Evolutionary conservation across 2,888 invertebrate genomes (phyloP).

Genomic region (Lithophane ornitopus): DNA sequence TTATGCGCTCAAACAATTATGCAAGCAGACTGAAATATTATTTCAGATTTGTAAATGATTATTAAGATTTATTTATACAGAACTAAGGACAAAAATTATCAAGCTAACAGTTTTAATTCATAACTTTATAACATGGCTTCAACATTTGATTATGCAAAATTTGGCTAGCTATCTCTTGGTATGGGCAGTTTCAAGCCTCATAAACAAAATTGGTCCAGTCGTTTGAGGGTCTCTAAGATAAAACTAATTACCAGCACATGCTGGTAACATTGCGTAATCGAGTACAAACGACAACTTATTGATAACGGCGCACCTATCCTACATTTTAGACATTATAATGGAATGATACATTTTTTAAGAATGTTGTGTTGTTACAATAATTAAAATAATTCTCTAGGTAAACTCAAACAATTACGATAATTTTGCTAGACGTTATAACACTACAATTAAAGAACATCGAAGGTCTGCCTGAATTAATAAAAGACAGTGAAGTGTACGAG

Average conservation of each 20-base stretch:
- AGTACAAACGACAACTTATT: slow-evolving; percentile 77
- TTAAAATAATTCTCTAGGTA: slow-evolving; percentile 74
- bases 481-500: slow-evolving; percentile 64
- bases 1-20: slow-evolving; percentile 82
- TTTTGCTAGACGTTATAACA: slow-evolving; percentile 60
- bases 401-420: slow-evolving; percentile 65
- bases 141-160: slow-evolving; percentile 34
- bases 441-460: slow-evolving; percentile 56
- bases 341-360: slow-evolving; percentile 90
- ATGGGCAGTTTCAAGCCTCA: slow-evolving; percentile 51
- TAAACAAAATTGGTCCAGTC: slow-evolving; percentile 67
- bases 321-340: slow-evolving; percentile 89
- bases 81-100: slow-evolving; percentile 59
- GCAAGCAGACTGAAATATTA: slow-evolving; percentile 75
- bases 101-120: slow-evolving; percentile 49
- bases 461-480: slow-evolving; percentile 55
- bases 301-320: slow-evolving; percentile 87
- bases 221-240: slow-evolving; percentile 51
- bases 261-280: slow-evolving; percentile 57
- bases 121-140: slow-evolving; percentile 39
- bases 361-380: slow-evolving; percentile 85
- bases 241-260: slow-evolving; percentile 48
- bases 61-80: slow-evolving; percentile 58
- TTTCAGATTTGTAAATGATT: slow-evolving; percentile 41
- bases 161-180: slow-evolving; percentile 42